These are phyloP conservation scores for Oplegnathus fasciatus DNA, from an alignment of 2,113 vertebrate species.

Conservation along the genomic window DNA sequence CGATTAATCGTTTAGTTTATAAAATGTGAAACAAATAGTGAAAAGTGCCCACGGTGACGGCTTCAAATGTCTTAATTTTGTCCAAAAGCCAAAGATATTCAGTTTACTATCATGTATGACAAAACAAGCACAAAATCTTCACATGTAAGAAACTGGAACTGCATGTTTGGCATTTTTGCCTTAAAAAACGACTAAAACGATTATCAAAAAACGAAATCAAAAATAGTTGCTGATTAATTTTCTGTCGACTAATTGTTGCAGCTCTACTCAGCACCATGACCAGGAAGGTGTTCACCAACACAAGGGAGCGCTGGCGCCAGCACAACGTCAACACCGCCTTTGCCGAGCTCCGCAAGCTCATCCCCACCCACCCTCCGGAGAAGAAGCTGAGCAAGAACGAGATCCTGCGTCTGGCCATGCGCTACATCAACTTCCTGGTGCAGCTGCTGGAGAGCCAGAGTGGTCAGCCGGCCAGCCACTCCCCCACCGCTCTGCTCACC, in stretches of 20 bases:
- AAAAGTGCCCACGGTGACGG: background rate
- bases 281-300: constrained; percentile 96
- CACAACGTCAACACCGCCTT: constrained; percentile 98
- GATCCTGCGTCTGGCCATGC: constrained; percentile 97
- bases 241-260: background rate
- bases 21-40: background rate
- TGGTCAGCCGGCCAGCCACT: constrained; percentile 81
- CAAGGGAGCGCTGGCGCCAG: constrained; percentile 96
- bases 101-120: background rate
- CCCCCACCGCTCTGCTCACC: constrained; percentile 81
- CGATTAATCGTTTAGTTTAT: background rate
- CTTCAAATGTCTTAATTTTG: background rate
- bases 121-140: background rate
- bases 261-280: constrained; percentile 86
- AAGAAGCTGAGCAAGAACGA: constrained; percentile 99
- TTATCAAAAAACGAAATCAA: background rate
- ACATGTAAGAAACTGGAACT: background rate
- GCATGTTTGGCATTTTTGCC: background rate
- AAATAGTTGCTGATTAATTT: background rate
- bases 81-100: background rate
- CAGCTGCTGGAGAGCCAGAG: constrained; percentile 91
- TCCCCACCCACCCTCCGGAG: constrained; percentile 97
- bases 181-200: background rate
- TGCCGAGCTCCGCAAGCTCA: constrained; percentile 94
- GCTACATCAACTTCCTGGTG: constrained; percentile 97